These are phyloP conservation scores for Crypturellus tataupa DNA, from an alignment of 2,797 vertebrate genomes.

Conservation along the genomic window DNA sequence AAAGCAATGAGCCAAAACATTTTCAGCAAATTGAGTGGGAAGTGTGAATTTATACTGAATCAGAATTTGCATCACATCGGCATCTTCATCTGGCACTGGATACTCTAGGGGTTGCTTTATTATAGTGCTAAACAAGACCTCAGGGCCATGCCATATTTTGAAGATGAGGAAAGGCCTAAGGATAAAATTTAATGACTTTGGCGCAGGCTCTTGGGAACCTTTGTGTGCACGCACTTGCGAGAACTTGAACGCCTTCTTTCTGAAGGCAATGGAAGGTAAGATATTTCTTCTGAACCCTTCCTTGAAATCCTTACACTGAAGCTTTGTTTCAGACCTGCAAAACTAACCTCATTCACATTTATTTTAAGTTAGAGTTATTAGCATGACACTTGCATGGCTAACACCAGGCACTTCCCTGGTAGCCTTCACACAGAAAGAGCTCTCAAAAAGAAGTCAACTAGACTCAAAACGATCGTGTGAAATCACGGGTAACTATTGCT, in stretches of 20 bases:
- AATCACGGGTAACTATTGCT: too few relatives aligned
- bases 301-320: not conserved
- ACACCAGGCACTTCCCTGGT: not conserved
- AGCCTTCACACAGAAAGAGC: not conserved
- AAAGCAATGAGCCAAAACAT: not conserved
- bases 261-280: not conserved
- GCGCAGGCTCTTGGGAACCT: not conserved
- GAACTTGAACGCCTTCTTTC: not conserved
- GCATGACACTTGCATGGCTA: not conserved
- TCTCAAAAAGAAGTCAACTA: not conserved
- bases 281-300: not conserved
- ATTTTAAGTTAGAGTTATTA: not conserved
- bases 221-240: too few relatives aligned
- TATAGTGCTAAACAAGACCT: not conserved
- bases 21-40: not conserved
- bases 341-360: not conserved
- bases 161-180: not conserved
- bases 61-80: not conserved
- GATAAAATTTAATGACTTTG: not conserved
- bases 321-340: not conserved
- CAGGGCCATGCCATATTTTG: not conserved
- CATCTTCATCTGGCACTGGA: not conserved
- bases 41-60: fast-evolving
- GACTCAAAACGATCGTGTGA: too few relatives aligned
- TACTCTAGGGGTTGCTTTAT: not conserved